Conservation (phyloP, 2,888 invertebrate genomes). For the Antheraea yamamai region DNA sequence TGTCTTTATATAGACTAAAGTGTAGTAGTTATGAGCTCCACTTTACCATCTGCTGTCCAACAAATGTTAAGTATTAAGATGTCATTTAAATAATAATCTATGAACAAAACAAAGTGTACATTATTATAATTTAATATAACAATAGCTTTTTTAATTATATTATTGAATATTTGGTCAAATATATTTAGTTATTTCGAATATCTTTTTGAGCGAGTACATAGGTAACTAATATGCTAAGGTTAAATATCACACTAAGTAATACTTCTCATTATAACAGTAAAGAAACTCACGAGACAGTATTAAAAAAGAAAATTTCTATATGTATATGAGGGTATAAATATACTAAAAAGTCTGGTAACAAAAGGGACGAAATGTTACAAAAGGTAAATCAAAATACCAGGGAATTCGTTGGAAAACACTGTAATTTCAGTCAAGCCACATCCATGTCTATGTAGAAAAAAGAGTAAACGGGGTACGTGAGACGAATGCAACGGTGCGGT, state of each 20-base stretch:
- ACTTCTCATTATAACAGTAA: neutral
- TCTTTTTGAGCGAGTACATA: neutral
- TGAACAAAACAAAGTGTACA: too few species aligned
- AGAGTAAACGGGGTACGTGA: constrained; percentile 65
- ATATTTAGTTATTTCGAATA: neutral
- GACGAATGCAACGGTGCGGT: constrained; percentile 47
- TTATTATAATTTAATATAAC: too few species aligned
- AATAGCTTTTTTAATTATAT: too few species aligned
- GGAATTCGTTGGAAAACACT: constrained; percentile 65
- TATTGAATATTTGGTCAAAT: too few species aligned
- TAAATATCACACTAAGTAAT: neutral
- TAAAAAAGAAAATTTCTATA: neutral
- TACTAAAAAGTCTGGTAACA: constrained; percentile 28
- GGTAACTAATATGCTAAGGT: neutral
- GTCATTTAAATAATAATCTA: neutral
- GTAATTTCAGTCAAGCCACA: constrained; percentile 76
- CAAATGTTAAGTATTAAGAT: neutral
- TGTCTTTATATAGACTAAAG: neutral
- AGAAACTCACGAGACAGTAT: too few species aligned
- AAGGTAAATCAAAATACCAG: constrained; percentile 71
- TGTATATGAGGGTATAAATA: neutral
- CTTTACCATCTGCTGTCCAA: neutral
- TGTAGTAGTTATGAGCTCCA: neutral
- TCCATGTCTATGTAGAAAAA: constrained; percentile 62
- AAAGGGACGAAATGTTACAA: constrained; percentile 46